A percentile compares a stretch with the other conserved stretches of the same genome.
Evolutionary conservation across 1,140 invertebrate genomes (phyloP).

Genomic region (Hyposmocoma kahamanoa): DNA sequence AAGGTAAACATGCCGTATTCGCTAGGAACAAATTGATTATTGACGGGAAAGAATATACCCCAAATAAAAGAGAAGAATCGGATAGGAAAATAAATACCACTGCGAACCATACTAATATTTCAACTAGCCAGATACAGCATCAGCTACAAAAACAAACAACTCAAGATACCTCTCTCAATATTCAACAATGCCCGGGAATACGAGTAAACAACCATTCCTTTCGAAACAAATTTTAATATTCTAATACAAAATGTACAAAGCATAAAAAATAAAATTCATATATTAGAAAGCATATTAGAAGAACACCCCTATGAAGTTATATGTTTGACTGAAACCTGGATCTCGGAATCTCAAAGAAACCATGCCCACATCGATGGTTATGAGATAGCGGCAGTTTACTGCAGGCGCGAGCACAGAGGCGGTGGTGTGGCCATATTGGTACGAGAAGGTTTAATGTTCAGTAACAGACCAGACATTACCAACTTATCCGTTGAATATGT

Average conservation of each 20-base stretch:
- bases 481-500: neutral
- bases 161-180: too few species aligned
- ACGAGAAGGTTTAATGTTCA: neutral
- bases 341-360: neutral
- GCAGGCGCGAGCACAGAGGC: neutral
- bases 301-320: neutral
- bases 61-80: too few species aligned
- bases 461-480: neutral
- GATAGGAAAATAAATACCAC: too few species aligned
- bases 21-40: too few species aligned
- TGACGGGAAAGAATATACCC: too few species aligned
- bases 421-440: neutral
- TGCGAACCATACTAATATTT: too few species aligned
- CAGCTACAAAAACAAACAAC: too few species aligned
- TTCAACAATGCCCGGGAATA: too few species aligned
- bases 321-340: constrained; percentile 1
- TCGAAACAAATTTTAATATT: neutral
- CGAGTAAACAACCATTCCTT: too few species aligned
- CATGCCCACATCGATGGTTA: neutral
- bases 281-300: neutral
- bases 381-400: neutral
- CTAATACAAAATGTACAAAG: constrained; percentile 5
- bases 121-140: too few species aligned
- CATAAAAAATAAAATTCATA: neutral
- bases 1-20: too few species aligned